Evolutionary conservation across 2,113 vertebrate genomes (phyloP), one percentile per base, ranked within the genome.

Genomic region (Oncorhynchus tshawytscha): DNA sequence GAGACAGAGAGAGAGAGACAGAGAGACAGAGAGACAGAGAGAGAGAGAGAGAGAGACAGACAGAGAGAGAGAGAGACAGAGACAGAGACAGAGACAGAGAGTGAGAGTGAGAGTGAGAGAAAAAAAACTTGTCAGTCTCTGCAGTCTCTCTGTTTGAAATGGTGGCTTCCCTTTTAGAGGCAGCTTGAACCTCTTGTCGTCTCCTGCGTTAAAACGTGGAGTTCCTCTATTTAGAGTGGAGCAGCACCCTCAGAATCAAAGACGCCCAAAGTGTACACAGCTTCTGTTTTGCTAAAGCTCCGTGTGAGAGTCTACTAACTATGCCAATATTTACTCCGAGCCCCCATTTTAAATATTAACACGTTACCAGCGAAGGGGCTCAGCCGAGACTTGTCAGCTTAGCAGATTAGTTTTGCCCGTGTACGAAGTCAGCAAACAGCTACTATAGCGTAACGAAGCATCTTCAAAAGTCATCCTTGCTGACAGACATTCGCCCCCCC

Each of bases 291-390:
- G 5, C 27, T 34, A 11, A 25, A 11, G 31, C 16, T 15, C n/a
- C 20, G n/a, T 45, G 67, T 39, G 31, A 70, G 67, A 8, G 67
- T 68, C 15, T n/a, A 45, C 9, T 62, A 25, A 45, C 16, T 51
- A 18, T 57, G 62, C 34, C 68, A 29, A 62, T 79, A 59, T 70
- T 74, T 75, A 75, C 78, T 67, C 67, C 39, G 70, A 75, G 25
- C 39, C 48, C 12, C 15, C 22, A 79, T 79, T 34, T 70, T 70
- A 75, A 79, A 79, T 75, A 75, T 79, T 75, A 70, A 79, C 74
- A 20, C 11, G 5, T 5, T 64, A 74, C 45, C 72, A 39, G 67
- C 24, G 39, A 71, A 71, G 73, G 73, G 73, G 49, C 64, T 71
- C 9, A 59, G 59, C 13, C 34, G 67, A 68, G 67, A 39, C 18